Evolutionary conservation across 2,888 invertebrate species (phyloP).

Genomic region (Melanostoma scalare): DNA sequence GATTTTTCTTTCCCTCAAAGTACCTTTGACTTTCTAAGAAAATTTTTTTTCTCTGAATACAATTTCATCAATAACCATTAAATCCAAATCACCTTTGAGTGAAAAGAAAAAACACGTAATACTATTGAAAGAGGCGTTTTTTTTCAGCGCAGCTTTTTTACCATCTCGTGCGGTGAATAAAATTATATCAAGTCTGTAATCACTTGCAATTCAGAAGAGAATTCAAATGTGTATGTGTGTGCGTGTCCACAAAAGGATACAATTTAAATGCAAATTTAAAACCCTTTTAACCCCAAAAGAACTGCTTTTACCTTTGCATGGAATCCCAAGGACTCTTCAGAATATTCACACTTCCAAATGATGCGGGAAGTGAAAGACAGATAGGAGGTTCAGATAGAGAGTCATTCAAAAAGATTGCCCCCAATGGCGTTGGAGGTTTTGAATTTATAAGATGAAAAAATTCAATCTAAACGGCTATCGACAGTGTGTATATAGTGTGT

Average conservation of each 20-base stretch:
- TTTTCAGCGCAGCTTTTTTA: conserved; percentile 6
- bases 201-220: conserved; percentile 45
- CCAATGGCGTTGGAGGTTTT: conserved; percentile 50
- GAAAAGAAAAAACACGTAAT: conserved; percentile 10
- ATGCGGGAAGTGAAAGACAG: conserved; percentile 46
- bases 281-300: conserved; percentile 56
- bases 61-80: conserved; percentile 29
- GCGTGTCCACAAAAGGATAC: conserved; percentile 64
- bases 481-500: not conserved
- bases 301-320: conserved; percentile 42
- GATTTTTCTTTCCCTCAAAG: conserved; percentile 8
- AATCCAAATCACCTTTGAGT: conserved; percentile 27
- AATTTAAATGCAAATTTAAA: conserved; percentile 72
- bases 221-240: conserved; percentile 30
- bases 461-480: conserved; percentile 43
- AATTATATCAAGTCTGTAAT: conserved; percentile 56
- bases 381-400: conserved; percentile 40
- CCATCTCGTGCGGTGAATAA: conserved; percentile 55
- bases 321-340: conserved; percentile 31
- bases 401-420: conserved; percentile 52
- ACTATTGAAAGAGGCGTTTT: conserved; percentile 53
- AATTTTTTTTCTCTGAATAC: not conserved
- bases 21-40: conserved; percentile 1
- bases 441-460: conserved; percentile 45
- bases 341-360: conserved; percentile 63